Evolutionary conservation across 2,888 invertebrate species (phyloP), one percentile per base, ranked within the genome.

Genomic region (Athalia rosae): DNA sequence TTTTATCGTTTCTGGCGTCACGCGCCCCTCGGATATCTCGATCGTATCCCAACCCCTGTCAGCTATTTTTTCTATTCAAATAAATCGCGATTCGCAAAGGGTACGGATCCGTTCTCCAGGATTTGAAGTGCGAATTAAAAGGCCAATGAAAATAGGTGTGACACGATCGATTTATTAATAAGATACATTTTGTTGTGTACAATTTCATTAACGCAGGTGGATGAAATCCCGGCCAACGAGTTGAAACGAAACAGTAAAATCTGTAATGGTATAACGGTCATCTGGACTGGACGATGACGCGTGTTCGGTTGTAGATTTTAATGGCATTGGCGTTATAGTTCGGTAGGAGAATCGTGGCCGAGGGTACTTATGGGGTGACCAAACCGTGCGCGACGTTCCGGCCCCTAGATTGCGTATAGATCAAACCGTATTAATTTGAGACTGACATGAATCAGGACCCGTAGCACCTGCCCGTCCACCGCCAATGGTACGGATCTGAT

Each of bases 401-500:
- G 71, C 43, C 71, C 56, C 58, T 45, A 28, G 71, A 58, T 53
- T 41, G 56, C 71, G 56, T 43, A 41, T n/a, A 11, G 15, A 71
- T 71, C 9, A 45, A 58, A 71, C 41, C 45, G 56, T n/a, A 71
- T 71, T 71, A 71, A 71, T 71, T 71, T 62, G 45, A 67, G 58
- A 77, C 67, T 56, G 59, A 67, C 73, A 76, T 78, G 78, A 78
- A 78, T 78, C 78, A 78, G 76, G 56, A 43, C 64, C 48, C 45
- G 9, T 45, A 61, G 66, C 78, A 78, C 78, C 78, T 74, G 78
- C 76, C 76, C 56, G 9, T 15, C 74, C 74, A 50, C 74, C 28
- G 28, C 28, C 61, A 74, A 74, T 74, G 74, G 47, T 50, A 74
- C 74, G 62, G 74, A 74, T 74, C 74, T 74, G 74, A 74, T 74